Conservation (phyloP, 1,140 invertebrate genomes). For the Agrypnia vestita region DNA sequence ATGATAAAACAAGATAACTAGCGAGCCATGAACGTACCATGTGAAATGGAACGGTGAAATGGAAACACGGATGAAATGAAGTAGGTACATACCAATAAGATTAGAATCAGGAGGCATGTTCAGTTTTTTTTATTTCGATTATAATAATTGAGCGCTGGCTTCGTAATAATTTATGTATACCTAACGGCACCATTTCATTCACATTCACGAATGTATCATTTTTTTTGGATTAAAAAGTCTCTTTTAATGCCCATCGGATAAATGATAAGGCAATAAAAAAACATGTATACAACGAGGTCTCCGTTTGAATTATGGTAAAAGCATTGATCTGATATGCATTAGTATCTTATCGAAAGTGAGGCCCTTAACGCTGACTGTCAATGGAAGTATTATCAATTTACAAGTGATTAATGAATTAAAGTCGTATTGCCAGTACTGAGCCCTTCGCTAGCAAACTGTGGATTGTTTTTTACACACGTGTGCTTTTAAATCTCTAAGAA, state of each 20-base stretch:
- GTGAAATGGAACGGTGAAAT: constrained; percentile 23
- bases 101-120: constrained; percentile 18
- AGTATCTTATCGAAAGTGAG: too few relatives aligned
- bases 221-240: too few relatives aligned
- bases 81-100: constrained; percentile 23
- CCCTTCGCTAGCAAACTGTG: neutral
- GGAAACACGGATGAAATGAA: constrained; percentile 27
- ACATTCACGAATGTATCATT: neutral
- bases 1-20: constrained; percentile 27
- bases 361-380: too few relatives aligned
- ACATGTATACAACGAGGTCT: too few relatives aligned
- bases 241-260: too few relatives aligned
- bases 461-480: neutral
- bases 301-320: too few relatives aligned
- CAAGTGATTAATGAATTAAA: too few relatives aligned
- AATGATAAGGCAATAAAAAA: too few relatives aligned
- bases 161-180: neutral
- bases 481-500: neutral
- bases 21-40: neutral
- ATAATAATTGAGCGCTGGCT: constrained; percentile 16
- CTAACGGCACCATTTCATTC: neutral
- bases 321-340: too few relatives aligned
- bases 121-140: constrained; percentile 10
- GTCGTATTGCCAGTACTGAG: too few relatives aligned
- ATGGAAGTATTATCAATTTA: too few relatives aligned